Evolutionary conservation across 2,888 invertebrate species (phyloP).

Genomic region (Chesias legatella): DNA sequence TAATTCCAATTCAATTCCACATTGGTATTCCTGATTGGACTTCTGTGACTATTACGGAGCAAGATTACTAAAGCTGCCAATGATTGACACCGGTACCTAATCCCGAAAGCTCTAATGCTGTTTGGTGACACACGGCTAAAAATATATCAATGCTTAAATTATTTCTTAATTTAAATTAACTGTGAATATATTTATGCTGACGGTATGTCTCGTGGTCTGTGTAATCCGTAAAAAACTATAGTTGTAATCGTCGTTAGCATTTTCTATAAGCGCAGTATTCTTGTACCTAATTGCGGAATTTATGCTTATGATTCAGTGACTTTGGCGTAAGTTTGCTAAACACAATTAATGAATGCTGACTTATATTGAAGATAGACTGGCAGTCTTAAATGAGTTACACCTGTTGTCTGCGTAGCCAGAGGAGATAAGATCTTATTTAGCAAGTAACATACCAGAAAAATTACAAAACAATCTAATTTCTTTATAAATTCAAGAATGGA

Average conservation of each 20-base stretch:
- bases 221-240: slow-evolving; percentile 47
- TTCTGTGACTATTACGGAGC: slow-evolving; percentile 52
- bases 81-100: slow-evolving; percentile 59
- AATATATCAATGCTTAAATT: no score
- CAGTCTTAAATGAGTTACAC: no score
- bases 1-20: slow-evolving; percentile 23
- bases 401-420: no score
- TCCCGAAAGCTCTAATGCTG: slow-evolving; percentile 41
- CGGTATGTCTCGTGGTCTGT: slow-evolving; percentile 17
- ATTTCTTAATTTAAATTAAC: no score
- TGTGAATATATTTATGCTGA: no score
- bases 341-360: no score
- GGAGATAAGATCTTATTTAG: no score
- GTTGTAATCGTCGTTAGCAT: slow-evolving; percentile 48
- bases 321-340: no score
- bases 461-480: no score
- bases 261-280: slow-evolving; percentile 29
- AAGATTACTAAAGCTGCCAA: slow-evolving; percentile 54
- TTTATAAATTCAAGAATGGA: no score
- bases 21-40: slow-evolving; percentile 46
- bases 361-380: no score
- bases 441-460: no score
- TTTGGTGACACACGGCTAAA: slow-evolving; percentile 30
- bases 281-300: slow-evolving; percentile 48
- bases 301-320: slow-evolving; percentile 24